Evolutionary conservation across 53 echinoderm and acorn worm genomes (phyloP).

Genomic region (Mesocentrotus franciscanus): DNA sequence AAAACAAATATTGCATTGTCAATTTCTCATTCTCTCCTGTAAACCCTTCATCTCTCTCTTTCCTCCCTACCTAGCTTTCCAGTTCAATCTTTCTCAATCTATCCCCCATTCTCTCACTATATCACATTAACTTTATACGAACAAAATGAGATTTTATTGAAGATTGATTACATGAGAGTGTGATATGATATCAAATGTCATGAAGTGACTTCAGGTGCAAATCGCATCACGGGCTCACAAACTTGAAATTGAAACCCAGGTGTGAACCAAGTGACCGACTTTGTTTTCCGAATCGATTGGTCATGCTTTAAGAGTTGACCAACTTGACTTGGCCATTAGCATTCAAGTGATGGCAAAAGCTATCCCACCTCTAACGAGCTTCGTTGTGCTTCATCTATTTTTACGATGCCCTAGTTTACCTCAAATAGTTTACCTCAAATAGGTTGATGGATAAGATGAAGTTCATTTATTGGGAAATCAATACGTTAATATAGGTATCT

Average conservation of each 20-base stretch:
- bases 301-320: background rate
- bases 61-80: background rate
- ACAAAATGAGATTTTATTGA: background rate
- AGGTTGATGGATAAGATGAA: background rate
- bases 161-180: background rate
- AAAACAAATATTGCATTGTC: too few species aligned
- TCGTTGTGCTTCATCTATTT: background rate
- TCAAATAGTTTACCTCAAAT: background rate
- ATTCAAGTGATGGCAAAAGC: background rate
- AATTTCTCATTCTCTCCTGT: background rate
- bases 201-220: background rate
- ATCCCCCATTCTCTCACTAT: background rate
- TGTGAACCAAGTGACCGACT: background rate
- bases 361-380: background rate
- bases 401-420: background rate
- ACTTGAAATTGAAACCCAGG: background rate
- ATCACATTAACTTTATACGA: background rate
- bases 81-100: too few species aligned
- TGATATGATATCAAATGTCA: background rate
- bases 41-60: background rate
- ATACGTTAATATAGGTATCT: background rate
- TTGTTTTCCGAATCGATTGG: constrained; percentile 1
- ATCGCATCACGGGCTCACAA: background rate
- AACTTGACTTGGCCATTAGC: background rate
- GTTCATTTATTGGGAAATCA: background rate